Evolutionary conservation across 2,113 vertebrate species (phyloP), one percentile per base, ranked within the genome.

Genomic region (Craseonycteris thonglongyai): DNA sequence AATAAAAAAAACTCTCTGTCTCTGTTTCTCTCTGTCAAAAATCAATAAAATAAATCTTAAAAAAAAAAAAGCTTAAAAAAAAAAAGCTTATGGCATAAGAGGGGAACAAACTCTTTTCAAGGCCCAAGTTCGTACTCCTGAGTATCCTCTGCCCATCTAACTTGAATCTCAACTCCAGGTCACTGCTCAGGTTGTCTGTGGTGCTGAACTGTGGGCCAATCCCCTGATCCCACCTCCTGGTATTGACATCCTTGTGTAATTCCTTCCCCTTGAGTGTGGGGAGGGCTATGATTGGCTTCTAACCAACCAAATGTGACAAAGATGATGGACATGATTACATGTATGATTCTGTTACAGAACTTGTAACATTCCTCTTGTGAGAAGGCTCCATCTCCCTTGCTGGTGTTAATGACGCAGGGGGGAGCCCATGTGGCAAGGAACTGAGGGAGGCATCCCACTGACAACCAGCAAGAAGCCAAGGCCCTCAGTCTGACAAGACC

Each of bases 251-350:
- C 4, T 61, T 42, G 61, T 38, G 68, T 40, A 15, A 78, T 30
- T 0, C 26, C n/a, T 15, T 88, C 35, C 35, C 38, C 28, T 33
- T 14, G 15, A 72, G 38, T 21, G n/a, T 54, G 9, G n/a, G 3
- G 14, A 19, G 28, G 56, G 8, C 49, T 33, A 11, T 2, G 1
- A 19, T 28, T 21, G 40, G 38, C n/a, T 42, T 71, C 65, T 49
- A 85, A 85, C 7, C 4, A 33, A 49, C 40, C 16, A 10, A 14
- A 42, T 1, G 16, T 19, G 24, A 42, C 40, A 65, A 91, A 61
- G 21, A 18, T 80, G 83, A 56, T 3, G 8, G 24, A 19, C 2
- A 0, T 14, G 18, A 35, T 51, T 5, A 24, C 3, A 0, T 33
- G 38, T 19, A 26, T 40, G n/a, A n/a, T 33, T 49, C 10, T 40